These are phyloP conservation scores for Amitus sp. DNA, from an alignment of 2,888 invertebrate genomes.

Conservation along the genomic window DNA sequence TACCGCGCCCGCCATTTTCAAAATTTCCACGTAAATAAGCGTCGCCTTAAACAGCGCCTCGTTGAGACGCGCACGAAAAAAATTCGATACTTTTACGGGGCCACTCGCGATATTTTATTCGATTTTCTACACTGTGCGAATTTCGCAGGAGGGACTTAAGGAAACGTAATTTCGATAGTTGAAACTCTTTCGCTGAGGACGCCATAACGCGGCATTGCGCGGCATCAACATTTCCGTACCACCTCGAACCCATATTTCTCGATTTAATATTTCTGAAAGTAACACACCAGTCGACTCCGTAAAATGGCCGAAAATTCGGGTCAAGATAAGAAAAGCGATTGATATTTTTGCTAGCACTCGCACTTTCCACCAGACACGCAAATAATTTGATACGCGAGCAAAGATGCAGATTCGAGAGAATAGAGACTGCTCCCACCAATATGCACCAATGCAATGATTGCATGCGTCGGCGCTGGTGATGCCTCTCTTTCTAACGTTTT, in stretches of 20 bases:
- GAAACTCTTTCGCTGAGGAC: constrained; percentile 1
- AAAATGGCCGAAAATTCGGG: constrained; percentile 2
- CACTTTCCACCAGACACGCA: neutral
- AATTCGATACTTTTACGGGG: neutral
- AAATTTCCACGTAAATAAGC: constrained; percentile 49
- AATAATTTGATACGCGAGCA: neutral
- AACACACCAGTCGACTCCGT: neutral
- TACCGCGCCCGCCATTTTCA: constrained; percentile 62
- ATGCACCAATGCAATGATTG: too few species aligned
- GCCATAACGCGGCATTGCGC: constrained; percentile 13
- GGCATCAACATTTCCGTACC: constrained; percentile 9
- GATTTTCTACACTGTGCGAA: neutral
- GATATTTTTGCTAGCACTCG: constrained; percentile 13
- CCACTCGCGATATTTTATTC: neutral
- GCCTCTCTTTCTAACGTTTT: too few species aligned
- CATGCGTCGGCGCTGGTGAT: too few species aligned
- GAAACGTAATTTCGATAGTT: neutral
- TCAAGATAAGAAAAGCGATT: constrained; percentile 11
- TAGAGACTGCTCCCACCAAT: too few species aligned
- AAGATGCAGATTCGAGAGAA: constrained; percentile 11
- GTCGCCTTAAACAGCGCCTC: constrained; percentile 18
- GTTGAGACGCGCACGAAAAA: neutral
- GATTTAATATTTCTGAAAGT: constrained; percentile 40
- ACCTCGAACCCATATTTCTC: neutral
- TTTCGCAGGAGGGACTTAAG: neutral